Conservation (phyloP, 2,888 invertebrate genomes). For the Polyommatus iphigenia region DNA sequence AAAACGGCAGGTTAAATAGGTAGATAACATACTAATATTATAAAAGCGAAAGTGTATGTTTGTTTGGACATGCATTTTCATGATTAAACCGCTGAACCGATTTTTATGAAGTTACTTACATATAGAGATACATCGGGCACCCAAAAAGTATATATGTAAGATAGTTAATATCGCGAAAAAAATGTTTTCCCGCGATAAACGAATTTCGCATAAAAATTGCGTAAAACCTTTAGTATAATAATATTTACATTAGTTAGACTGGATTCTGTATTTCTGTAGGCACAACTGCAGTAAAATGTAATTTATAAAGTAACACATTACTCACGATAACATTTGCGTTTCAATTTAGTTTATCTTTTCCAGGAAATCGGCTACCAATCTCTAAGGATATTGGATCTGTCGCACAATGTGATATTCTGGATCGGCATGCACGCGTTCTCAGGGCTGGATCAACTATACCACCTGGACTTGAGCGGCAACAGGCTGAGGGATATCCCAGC, state of each 20-base stretch:
- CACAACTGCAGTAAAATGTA: neutral
- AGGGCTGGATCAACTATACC: slow-evolving; percentile 69
- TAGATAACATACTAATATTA: no score
- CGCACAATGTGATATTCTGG: slow-evolving; percentile 82
- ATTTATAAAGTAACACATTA: neutral
- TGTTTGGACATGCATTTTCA: no score
- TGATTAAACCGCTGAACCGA: no score
- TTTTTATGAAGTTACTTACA: no score
- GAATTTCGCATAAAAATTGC: neutral
- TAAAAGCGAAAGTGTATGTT: no score
- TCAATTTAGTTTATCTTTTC: slow-evolving; percentile 43
- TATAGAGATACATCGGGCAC: no score
- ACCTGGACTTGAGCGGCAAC: slow-evolving; percentile 82
- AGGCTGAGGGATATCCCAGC: slow-evolving; percentile 78
- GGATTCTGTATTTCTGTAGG: neutral
- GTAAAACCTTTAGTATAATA: neutral
- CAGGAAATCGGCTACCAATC: slow-evolving; percentile 74
- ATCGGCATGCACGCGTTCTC: slow-evolving; percentile 82
- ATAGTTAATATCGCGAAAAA: no score
- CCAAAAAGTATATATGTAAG: no score
- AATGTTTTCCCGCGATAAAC: no score
- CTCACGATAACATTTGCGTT: neutral
- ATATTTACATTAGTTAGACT: neutral
- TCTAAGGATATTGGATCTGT: slow-evolving; percentile 73
- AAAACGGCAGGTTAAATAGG: neutral